Percentiles rank a stretch among this genome's conserved stretches.
These are phyloP conservation scores for Crotalus viridis DNA, from an alignment of 2,113 vertebrate species.

Conservation along the genomic window DNA sequence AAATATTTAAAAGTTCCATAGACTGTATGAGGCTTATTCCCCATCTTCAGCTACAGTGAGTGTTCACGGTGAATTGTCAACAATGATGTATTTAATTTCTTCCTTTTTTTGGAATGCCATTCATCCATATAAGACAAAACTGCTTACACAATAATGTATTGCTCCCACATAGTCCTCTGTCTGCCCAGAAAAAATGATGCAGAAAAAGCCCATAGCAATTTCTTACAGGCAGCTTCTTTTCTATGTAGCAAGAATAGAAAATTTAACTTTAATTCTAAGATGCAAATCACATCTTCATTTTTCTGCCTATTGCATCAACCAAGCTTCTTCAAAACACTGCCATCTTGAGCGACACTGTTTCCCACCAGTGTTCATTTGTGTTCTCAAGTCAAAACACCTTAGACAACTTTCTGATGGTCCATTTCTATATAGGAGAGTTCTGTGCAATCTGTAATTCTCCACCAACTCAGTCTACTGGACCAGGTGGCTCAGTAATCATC, in stretches of 20 bases:
- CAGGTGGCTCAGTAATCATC: neutral
- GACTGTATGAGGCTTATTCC: neutral
- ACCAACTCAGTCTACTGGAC: too few relatives aligned
- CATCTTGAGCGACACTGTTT: neutral
- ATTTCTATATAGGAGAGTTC: neutral
- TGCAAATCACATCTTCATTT: neutral
- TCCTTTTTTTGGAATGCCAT: neutral
- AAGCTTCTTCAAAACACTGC: neutral
- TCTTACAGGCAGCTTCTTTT: neutral
- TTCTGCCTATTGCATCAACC: neutral
- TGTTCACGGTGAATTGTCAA: neutral
- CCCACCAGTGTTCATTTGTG: neutral
- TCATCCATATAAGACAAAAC: neutral
- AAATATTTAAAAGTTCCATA: conserved; percentile 20
- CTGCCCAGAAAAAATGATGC: neutral
- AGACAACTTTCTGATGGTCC: neutral
- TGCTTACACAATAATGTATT: neutral
- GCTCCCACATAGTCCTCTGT: neutral
- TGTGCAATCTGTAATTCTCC: neutral
- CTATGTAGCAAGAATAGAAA: neutral
- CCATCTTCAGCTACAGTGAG: conserved; percentile 8
- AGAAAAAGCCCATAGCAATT: neutral
- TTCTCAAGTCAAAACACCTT: neutral
- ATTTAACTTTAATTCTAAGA: neutral
- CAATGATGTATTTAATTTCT: conserved; percentile 14